phyloP scores from a whole-genome alignment of 2,113 vertebrate species.

The Hymenochirus boettgeri region DNA sequence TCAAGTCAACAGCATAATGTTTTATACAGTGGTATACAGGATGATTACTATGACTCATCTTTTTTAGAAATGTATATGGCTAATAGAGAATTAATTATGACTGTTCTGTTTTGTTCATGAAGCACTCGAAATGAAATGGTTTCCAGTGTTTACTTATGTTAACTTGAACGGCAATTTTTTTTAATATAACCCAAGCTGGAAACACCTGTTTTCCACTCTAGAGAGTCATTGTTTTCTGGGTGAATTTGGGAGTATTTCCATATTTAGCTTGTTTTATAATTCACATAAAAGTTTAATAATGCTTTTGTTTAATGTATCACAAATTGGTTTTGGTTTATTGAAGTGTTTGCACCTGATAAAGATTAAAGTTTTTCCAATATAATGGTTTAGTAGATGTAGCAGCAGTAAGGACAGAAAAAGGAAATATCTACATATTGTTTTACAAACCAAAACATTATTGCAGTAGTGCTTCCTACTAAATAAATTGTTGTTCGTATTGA shows the following conservation, averaged over 20 bases:
- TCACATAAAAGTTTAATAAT: conserved; percentile 12
- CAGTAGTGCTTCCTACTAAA: too few relatives aligned
- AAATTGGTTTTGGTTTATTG: conserved; percentile 6
- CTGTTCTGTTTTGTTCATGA: too few relatives aligned
- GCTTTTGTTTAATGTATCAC: conserved; percentile 26
- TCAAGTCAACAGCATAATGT: too few relatives aligned
- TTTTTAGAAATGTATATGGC: too few relatives aligned
- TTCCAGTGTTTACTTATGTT: conserved; percentile 3
- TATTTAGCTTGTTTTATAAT: conserved; percentile 7
- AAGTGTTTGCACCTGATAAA: conserved; percentile 3
- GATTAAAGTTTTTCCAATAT: not conserved
- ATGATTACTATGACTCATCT: too few relatives aligned
- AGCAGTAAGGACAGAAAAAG: too few relatives aligned
- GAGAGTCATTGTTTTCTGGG: conserved; percentile 14
- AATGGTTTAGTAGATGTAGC: too few relatives aligned
- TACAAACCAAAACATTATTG: too few relatives aligned
- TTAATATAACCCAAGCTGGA: conserved; percentile 7
- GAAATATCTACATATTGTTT: too few relatives aligned
- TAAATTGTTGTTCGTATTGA: too few relatives aligned
- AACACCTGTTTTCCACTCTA: conserved; percentile 35
- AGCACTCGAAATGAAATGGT: not conserved
- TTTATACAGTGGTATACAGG: too few relatives aligned
- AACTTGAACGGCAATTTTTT: conserved; percentile 4
- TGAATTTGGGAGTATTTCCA: not conserved
- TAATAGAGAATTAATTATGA: too few relatives aligned